Evolutionary conservation across 2,113 vertebrate genomes (phyloP).

Genomic region (Sminthopsis crassicaudata): DNA sequence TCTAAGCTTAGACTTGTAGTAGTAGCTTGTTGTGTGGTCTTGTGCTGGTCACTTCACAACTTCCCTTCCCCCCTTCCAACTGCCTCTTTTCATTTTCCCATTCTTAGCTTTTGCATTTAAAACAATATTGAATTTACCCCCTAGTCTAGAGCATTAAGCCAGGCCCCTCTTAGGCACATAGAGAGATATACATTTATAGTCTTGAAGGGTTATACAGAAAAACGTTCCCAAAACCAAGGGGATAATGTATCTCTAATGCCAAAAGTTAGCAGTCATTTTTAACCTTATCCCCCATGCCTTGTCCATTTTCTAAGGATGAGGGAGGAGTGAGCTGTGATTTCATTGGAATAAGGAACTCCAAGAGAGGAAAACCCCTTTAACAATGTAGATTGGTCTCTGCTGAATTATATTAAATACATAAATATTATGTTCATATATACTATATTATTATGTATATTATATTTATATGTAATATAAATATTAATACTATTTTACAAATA

Average conservation of each 20-base stretch:
- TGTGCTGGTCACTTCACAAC: conserved; percentile 48
- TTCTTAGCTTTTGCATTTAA: not conserved
- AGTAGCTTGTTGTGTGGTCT: conserved; percentile 68
- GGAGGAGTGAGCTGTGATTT: not conserved
- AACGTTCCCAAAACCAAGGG: not conserved
- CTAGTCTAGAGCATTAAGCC: not conserved
- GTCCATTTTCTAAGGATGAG: not conserved
- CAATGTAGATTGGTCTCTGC: not conserved
- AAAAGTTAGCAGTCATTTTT: not conserved
- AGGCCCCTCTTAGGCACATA: not conserved
- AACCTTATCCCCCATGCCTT: not conserved
- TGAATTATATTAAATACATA: not conserved
- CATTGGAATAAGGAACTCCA: not conserved
- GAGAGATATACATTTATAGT: not conserved
- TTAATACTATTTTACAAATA: too few species aligned
- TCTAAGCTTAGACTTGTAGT: not conserved
- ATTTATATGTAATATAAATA: too few species aligned
- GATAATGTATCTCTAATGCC: not conserved
- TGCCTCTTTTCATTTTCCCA: conserved; percentile 49
- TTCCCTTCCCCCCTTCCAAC: conserved; percentile 53
- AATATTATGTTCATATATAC: too few species aligned
- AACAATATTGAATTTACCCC: not conserved
- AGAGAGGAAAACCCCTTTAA: not conserved
- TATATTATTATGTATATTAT: too few species aligned
- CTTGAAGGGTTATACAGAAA: too few species aligned